These are phyloP conservation scores for Pristionchus arcanus DNA, from an alignment of 2,888 invertebrate species.

Conservation along the genomic window DNA sequence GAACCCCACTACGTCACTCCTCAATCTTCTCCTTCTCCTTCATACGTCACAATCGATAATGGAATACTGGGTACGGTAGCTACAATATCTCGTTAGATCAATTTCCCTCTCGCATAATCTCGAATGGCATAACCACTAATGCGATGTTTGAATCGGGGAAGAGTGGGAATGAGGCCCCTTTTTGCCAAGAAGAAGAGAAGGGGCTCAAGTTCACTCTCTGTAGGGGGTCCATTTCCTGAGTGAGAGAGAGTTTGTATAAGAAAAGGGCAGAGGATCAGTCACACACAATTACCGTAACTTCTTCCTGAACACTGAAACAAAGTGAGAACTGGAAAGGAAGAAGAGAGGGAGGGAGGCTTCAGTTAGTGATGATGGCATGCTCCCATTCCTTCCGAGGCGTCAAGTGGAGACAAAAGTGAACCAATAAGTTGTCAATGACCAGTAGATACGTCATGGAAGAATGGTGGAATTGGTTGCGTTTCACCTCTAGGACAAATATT, in stretches of 20 bases:
- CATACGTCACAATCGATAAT: constrained; percentile 51
- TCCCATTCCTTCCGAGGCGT: neutral
- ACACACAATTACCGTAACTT: constrained; percentile 36
- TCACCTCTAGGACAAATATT: neutral
- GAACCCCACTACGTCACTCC: constrained; percentile 39
- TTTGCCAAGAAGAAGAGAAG: neutral
- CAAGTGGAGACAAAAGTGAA: constrained; percentile 31
- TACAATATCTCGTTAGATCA: neutral
- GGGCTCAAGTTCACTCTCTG: constrained; percentile 44
- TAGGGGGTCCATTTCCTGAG: constrained; percentile 30
- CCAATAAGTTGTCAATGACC: constrained; percentile 42
- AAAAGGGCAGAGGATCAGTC: constrained; percentile 35
- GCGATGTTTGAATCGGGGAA: constrained; percentile 23
- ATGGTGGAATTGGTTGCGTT: neutral
- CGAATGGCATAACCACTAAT: constrained; percentile 25
- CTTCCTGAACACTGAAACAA: constrained; percentile 9
- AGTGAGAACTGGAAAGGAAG: neutral
- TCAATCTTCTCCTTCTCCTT: constrained; percentile 36
- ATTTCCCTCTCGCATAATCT: neutral
- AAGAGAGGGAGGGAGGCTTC: neutral
- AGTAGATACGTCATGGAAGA: neutral
- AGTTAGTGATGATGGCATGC: constrained; percentile 7
- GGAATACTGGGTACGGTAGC: constrained; percentile 38
- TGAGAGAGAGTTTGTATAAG: constrained; percentile 2
- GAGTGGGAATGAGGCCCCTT: neutral